Conservation (phyloP, 2,888 invertebrate species). For the Acheta domesticus region DNA sequence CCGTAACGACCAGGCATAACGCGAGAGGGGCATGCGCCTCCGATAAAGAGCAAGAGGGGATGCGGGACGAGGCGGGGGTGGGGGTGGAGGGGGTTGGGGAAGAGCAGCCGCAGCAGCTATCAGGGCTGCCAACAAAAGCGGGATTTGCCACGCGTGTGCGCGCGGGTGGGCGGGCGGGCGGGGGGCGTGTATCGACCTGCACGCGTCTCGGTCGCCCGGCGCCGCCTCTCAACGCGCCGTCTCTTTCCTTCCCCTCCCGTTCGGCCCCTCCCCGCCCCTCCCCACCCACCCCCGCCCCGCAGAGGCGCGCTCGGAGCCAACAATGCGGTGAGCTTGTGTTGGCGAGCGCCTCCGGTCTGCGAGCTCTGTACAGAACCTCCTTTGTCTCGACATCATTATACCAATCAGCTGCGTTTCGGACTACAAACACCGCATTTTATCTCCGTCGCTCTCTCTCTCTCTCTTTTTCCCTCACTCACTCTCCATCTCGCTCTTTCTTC, state of each 20-base stretch:
- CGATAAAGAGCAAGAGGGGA: conserved; percentile 28
- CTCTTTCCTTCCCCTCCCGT: background rate
- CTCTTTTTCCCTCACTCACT: background rate
- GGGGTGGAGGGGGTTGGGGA: background rate
- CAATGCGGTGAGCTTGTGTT: background rate
- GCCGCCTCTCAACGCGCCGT: background rate
- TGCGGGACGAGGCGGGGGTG: background rate
- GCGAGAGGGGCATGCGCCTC: background rate
- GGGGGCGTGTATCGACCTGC: conserved; percentile 30
- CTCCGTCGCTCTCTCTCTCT: background rate
- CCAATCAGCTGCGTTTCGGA: conserved; percentile 1
- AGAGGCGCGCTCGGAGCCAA: background rate
- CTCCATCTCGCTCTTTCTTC: background rate
- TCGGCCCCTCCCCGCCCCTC: background rate
- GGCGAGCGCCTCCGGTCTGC: background rate
- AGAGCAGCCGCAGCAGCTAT: background rate
- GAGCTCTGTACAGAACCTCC: background rate
- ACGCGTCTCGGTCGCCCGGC: background rate
- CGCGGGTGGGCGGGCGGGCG: background rate
- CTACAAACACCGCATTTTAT: background rate
- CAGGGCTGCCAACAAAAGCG: conserved; percentile 31
- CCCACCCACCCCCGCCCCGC: background rate
- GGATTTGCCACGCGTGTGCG: conserved; percentile 29
- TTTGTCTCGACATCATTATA: background rate
- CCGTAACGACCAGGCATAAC: conserved; percentile 25